phyloP scores from a whole-genome alignment of 2,113 vertebrate genomes.

The Syrrhaptes paradoxus region DNA sequence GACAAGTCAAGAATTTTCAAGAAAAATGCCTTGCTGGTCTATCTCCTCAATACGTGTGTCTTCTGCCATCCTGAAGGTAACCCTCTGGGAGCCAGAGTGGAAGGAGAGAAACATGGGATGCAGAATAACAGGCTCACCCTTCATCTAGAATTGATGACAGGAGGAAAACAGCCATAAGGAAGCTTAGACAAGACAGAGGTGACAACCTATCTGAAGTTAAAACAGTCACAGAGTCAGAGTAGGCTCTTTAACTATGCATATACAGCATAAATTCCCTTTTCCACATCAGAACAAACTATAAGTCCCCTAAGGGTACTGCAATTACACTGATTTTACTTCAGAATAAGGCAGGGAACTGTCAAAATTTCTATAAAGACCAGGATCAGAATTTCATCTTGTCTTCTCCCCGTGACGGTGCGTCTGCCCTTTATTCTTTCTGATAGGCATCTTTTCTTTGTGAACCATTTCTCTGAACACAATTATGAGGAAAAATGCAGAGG shows the following conservation, averaged over 20 bases:
- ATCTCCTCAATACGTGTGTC: background rate
- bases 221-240: background rate
- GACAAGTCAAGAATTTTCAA: background rate
- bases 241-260: background rate
- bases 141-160: background rate
- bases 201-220: background rate
- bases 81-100: background rate
- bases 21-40: background rate
- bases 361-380: background rate
- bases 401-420: fast-evolving
- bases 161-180: background rate
- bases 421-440: background rate
- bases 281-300: background rate
- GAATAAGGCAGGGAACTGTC: background rate
- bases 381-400: background rate
- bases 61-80: background rate
- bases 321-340: background rate
- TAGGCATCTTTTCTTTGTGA: background rate
- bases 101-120: background rate
- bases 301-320: background rate
- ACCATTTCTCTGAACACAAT: background rate
- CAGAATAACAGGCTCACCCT: background rate
- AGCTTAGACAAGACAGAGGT: background rate
- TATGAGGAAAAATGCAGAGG: background rate
- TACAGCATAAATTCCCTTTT: background rate